Percentiles rank a stretch among this genome's conserved stretches.
Conservation (phyloP, 2,888 invertebrate species). For the Heteromurus nitidus region DNA sequence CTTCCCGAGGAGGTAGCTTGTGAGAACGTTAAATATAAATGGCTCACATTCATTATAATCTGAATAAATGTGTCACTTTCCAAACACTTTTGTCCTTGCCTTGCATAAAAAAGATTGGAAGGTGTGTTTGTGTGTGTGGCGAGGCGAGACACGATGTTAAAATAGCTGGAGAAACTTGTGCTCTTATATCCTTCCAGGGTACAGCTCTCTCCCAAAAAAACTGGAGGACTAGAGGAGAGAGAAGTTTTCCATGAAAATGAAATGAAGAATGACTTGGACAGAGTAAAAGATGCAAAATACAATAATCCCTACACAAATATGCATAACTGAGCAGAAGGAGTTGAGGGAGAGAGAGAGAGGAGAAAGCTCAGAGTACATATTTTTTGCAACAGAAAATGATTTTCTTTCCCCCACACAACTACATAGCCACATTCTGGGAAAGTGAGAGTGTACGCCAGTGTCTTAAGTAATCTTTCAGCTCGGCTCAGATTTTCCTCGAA, state of each 20-base stretch:
- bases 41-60: constrained; percentile 68
- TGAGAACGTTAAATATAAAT: constrained; percentile 63
- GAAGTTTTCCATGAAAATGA: neutral
- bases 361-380: neutral
- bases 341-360: too few relatives aligned
- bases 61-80: constrained; percentile 68
- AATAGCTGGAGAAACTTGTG: neutral
- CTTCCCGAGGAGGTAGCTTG: neutral
- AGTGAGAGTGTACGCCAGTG: too few relatives aligned
- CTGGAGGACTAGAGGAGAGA: neutral
- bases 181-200: neutral
- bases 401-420: neutral
- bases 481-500: neutral
- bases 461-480: too few relatives aligned
- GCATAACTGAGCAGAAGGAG: too few relatives aligned
- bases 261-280: constrained; percentile 23
- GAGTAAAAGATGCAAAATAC: constrained; percentile 27
- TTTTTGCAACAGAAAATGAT: neutral
- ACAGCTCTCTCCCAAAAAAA: neutral
- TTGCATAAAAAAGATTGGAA: too few relatives aligned
- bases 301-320: neutral
- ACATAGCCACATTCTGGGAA: neutral
- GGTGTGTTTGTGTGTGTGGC: too few relatives aligned
- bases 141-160: too few relatives aligned
- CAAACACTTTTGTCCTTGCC: constrained; percentile 47